These are phyloP conservation scores for Dasypogon diadema DNA, from an alignment of 2,888 invertebrate genomes.

Conservation along the genomic window DNA sequence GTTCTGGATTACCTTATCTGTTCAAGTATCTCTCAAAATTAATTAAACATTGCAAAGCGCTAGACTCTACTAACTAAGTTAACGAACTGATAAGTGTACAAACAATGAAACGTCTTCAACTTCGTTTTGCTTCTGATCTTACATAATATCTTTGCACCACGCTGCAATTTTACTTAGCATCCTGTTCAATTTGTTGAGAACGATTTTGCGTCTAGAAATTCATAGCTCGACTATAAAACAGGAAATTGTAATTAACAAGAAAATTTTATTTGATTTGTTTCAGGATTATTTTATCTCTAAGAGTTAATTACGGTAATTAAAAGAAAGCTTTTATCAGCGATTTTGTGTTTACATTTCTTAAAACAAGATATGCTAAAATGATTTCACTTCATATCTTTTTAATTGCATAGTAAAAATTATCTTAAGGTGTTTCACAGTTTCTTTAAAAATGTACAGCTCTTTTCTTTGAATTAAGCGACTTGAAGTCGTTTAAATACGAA, in stretches of 20 bases:
- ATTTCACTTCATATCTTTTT: too few species aligned
- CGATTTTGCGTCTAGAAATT: neutral
- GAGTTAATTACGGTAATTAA: too few species aligned
- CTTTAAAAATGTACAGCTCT: too few species aligned
- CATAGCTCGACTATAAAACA: neutral
- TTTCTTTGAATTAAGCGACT: too few species aligned
- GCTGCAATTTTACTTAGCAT: slow-evolving; percentile 1
- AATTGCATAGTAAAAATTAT: too few species aligned
- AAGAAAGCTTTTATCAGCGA: too few species aligned
- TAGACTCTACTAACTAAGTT: neutral
- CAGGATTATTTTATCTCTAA: too few species aligned
- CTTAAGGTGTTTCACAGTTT: too few species aligned
- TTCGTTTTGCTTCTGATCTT: neutral
- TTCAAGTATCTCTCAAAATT: neutral
- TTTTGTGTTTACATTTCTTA: too few species aligned
- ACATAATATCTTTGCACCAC: neutral
- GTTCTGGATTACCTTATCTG: neutral
- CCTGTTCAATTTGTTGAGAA: neutral
- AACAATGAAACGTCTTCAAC: neutral
- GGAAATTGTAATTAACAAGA: neutral
- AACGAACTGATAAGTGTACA: neutral
- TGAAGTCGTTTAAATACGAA: too few species aligned
- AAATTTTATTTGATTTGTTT: too few species aligned
- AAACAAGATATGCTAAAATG: too few species aligned
- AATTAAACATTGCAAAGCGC: neutral